phyloP scores from a whole-genome alignment of 2,113 vertebrate genomes.

The Callocephalon fimbriatum region DNA sequence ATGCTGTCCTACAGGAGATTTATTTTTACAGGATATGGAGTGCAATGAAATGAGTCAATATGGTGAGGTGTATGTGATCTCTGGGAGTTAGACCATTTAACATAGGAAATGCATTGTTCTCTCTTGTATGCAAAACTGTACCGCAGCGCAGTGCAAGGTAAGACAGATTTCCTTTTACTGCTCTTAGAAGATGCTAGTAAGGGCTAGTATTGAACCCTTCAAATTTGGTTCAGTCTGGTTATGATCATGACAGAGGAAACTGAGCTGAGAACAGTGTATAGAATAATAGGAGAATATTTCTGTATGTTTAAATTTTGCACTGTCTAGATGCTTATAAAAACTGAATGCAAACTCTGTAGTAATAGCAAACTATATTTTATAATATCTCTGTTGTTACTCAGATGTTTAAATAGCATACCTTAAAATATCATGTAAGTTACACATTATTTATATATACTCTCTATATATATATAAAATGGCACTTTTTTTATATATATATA shows the following conservation, averaged over 20 bases:
- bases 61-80: slow-evolving; percentile 78
- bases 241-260: not conserved
- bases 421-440: slow-evolving; percentile 20
- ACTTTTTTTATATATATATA: slow-evolving; percentile 62
- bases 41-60: slow-evolving; percentile 79
- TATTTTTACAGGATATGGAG: slow-evolving; percentile 79
- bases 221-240: not conserved
- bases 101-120: slow-evolving; percentile 68
- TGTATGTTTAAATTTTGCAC: slow-evolving; percentile 62
- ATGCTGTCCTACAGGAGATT: slow-evolving; percentile 75
- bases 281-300: slow-evolving; percentile 31
- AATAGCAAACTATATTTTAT: slow-evolving; percentile 62
- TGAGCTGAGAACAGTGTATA: slow-evolving; percentile 41
- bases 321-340: slow-evolving; percentile 61
- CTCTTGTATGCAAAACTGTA: not conserved
- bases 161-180: slow-evolving; percentile 42
- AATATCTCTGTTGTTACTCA: slow-evolving; percentile 47
- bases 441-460: slow-evolving; percentile 38
- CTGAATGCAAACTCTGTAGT: slow-evolving; percentile 52
- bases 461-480: slow-evolving; percentile 55
- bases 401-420: slow-evolving; percentile 62
- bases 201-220: slow-evolving; percentile 32
- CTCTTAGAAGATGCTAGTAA: slow-evolving; percentile 31
- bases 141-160: not conserved
- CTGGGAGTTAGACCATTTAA: slow-evolving; percentile 66